Evolutionary conservation across 2,113 vertebrate genomes (phyloP).

Genomic region (Eulacestoma nigropectus): DNA sequence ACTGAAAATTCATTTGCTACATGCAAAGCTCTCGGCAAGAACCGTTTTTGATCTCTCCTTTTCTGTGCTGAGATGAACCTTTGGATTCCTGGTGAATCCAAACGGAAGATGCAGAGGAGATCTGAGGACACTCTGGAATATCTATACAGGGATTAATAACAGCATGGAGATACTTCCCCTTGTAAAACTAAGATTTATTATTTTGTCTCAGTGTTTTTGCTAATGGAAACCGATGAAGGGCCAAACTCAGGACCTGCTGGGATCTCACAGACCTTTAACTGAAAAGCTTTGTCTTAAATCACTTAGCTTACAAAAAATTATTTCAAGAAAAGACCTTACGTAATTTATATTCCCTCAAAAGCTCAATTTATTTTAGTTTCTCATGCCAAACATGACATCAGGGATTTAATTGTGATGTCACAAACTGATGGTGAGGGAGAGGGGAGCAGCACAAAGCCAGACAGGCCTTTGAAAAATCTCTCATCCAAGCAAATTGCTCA

Average conservation of each 20-base stretch:
- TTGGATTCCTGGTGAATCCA: neutral
- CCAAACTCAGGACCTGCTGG: neutral
- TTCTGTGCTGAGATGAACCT: neutral
- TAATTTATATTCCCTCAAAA: neutral
- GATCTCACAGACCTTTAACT: neutral
- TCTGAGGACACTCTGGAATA: neutral
- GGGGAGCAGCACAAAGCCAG: neutral
- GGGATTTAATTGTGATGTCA: neutral
- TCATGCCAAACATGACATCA: neutral
- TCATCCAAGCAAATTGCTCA: neutral
- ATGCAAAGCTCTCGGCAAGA: neutral
- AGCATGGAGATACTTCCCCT: neutral
- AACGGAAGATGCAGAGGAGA: neutral
- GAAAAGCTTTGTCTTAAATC: neutral
- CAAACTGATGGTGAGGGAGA: neutral
- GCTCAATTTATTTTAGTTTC: neutral
- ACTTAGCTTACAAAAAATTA: neutral
- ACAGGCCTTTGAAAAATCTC: neutral
- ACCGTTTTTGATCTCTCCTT: neutral
- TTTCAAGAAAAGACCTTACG: neutral
- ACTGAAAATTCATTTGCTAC: neutral
- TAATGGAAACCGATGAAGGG: neutral
- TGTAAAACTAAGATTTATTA: neutral
- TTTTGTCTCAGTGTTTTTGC: neutral
- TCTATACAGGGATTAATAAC: neutral